Base-by-base conservation (phyloP, 64 coral and sea anemone genomes). In the Exaiptasia diaphana region DNA sequence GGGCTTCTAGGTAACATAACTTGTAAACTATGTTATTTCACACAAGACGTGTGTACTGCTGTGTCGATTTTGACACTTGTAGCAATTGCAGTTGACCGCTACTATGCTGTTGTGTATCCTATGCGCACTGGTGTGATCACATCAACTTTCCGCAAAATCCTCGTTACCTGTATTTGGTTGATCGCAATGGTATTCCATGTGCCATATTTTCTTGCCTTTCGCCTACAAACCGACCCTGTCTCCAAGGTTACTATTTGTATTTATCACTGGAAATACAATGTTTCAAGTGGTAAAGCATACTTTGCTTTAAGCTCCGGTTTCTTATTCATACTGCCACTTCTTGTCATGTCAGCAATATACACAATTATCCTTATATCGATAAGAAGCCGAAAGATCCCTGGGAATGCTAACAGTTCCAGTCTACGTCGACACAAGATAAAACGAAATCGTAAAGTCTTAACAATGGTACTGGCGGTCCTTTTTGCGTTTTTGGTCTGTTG, bases 21-120 rank as follows among this genome's bases (percentile, higher is more conserved):
- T 8, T 87, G 85, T 33, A 87, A 87, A 61, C 22, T 87, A 40
- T 25, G 21, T 4, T 48, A 30, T 0, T 87, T 78, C 14, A 29
- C 78, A 9, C 42, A 34, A 17, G 75, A 53, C 3, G 31, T 45
- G 4, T 67, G 39, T 4, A 37, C 43, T 38, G 24, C 58, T 20
- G 85, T 78, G 10, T 87, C 85, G 9, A 53, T 87, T 21, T 77
- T 74, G 9, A 87, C 67, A 13, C 36, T 87, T 25, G 61, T 87
- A 49, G n/a, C 50, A 2, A 87, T 87, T 25, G 74, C 73, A 29
- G 32, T 77, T 1, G 85, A 87, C 68, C 85, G 74, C 11, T 79
- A 74, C 28, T 77, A 77, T 35, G 85, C 85, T 25, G 61, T 87
- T 65, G 85, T 87, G 5, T 70, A 68, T 42, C 85, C 85, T 0